phyloP scores from a whole-genome alignment of 2,888 invertebrate genomes.

The Scaptomyza tumidula region DNA sequence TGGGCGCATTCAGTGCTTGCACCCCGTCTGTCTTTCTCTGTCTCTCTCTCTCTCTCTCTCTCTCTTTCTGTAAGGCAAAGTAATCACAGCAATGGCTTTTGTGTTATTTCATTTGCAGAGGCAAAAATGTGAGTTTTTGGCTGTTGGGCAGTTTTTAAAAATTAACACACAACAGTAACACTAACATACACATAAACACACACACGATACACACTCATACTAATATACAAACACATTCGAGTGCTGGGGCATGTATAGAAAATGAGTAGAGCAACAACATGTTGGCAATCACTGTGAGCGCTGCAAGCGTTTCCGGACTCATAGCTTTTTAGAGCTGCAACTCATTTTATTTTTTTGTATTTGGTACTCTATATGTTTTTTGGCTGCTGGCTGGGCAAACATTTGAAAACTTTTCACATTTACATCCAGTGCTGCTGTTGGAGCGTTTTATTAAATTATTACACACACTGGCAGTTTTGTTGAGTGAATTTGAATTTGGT shows the following conservation, averaged over 20 bases:
- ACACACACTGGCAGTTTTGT: constrained; percentile 41
- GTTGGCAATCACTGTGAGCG: constrained; percentile 67
- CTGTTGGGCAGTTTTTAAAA: constrained; percentile 76
- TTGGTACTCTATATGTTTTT: not conserved
- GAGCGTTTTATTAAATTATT: constrained; percentile 78
- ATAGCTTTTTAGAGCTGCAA: constrained; percentile 39
- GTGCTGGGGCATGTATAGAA: constrained; percentile 32
- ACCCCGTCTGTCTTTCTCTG: too few species aligned
- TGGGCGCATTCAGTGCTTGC: constrained; percentile 13
- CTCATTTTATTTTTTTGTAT: constrained; percentile 16
- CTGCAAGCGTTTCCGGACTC: constrained; percentile 68
- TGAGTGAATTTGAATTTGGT: not conserved
- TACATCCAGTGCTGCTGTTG: constrained; percentile 76
- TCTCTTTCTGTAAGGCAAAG: constrained; percentile 41
- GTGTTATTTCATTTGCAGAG: constrained; percentile 71
- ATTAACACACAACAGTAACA: constrained; percentile 66
- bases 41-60: not conserved
- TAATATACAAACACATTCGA: constrained; percentile 14
- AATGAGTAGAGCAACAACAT: constrained; percentile 54
- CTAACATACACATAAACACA: constrained; percentile 6
- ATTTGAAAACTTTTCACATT: constrained; percentile 79
- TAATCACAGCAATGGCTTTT: constrained; percentile 75
- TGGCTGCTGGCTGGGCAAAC: constrained; percentile 59
- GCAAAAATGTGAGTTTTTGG: constrained; percentile 62
- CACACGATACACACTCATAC: constrained; percentile 4